Evolutionary conservation across 2,797 vertebrate species (phyloP), one percentile per base, ranked within the genome.

Genomic region (Pangasius macronema): DNA sequence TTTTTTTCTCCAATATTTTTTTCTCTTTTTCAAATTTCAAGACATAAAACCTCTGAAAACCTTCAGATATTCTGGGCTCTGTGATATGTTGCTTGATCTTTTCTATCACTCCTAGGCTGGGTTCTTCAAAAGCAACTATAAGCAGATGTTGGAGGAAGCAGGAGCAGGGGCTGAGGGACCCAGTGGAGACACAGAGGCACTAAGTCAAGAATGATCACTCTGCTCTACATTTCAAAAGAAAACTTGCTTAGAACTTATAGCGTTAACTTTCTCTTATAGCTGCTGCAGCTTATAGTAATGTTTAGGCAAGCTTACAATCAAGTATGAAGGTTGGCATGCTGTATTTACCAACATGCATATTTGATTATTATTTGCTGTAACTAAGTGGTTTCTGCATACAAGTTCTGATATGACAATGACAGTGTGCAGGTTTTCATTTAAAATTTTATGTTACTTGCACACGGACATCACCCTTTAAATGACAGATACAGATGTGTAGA

Each of bases 51-150:
- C 11, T 14, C 22, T 36, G 1, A 53, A 57, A 57, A 36, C 10
- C 9, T 24, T 59, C 24, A 63, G 22, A 42, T 27, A 27, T 27
- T 63, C 36, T 42, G 24, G 1, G 39, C 8, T 67, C n/a, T 49
- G 3, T 0, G 30, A 49, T 51, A 55, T 59, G 24, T 61, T 27
- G 33, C 36, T 9, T 81, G 79, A 57, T 0, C 5, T 46, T 75
- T 11, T 46, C 10, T 89, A 20, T 24, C 14, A 59, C 42, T 87
- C 10, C 63, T 59, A 97, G 97, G 92, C 96, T 57, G 96, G 96
- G 83, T 98, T 98, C 93, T 98, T 98, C 93, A 97, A 97, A 87
- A 95, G 97, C 27, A 96, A 96, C 86, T 97, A 96, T 91, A 94
- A 95, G 57, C 42, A 95, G 0, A 94, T 96, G 95, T 92, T 97